Percentiles rank a stretch among this genome's conserved stretches.
These are phyloP conservation scores for Halocaridina rubra DNA, from an alignment of 2,888 invertebrate species.

Conservation along the genomic window DNA sequence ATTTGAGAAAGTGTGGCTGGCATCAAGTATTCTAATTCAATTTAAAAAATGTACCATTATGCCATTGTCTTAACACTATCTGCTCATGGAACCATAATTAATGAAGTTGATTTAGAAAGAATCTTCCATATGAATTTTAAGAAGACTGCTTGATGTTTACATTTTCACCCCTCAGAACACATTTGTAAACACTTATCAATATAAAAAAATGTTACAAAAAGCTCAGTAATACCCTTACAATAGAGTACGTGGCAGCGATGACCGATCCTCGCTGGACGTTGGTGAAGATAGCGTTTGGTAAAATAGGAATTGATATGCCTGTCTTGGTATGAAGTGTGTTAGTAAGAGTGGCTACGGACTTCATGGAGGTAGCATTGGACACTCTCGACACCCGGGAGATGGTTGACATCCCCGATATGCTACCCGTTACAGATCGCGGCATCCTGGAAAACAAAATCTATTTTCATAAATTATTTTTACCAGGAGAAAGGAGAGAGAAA, in stretches of 20 bases:
- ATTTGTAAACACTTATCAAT: too few relatives aligned
- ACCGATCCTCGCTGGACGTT: slow-evolving; percentile 88
- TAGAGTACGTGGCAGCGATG: slow-evolving; percentile 80
- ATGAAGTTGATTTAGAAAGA: too few relatives aligned
- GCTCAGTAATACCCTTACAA: slow-evolving; percentile 74
- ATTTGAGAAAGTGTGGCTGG: too few relatives aligned
- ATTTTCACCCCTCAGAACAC: too few relatives aligned
- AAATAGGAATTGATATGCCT: slow-evolving; percentile 73
- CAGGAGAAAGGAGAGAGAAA: not conserved
- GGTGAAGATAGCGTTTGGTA: slow-evolving; percentile 82
- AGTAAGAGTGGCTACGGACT: slow-evolving; percentile 59
- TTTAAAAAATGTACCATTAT: too few relatives aligned
- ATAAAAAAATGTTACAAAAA: too few relatives aligned
- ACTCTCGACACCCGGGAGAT: slow-evolving; percentile 49
- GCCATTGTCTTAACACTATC: too few relatives aligned
- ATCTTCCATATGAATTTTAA: too few relatives aligned
- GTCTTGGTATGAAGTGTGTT: slow-evolving; percentile 56
- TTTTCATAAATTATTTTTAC: not conserved
- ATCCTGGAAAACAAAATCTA: slow-evolving; percentile 18
- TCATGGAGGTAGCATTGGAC: slow-evolving; percentile 38
- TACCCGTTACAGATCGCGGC: slow-evolving; percentile 55
- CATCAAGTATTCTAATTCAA: too few relatives aligned
- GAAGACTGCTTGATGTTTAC: too few relatives aligned
- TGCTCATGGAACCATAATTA: too few relatives aligned
- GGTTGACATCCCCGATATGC: slow-evolving; percentile 57